phyloP scores from a whole-genome alignment of 1,140 invertebrate species.

The Heliothis subflexa region DNA sequence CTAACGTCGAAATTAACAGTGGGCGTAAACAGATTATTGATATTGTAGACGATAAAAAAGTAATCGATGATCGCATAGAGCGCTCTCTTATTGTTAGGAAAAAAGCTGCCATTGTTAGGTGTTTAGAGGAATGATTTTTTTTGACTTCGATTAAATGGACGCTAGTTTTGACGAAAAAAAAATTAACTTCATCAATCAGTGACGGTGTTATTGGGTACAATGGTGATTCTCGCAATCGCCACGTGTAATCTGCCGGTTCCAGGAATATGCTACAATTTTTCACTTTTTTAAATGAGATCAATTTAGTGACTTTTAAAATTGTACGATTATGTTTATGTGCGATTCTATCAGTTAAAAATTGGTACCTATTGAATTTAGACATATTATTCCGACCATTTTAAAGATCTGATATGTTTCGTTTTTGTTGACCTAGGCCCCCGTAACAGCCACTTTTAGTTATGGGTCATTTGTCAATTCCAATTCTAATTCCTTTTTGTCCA shows the following conservation, averaged over 20 bases:
- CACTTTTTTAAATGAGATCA: conserved; percentile 67
- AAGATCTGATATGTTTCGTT: too few relatives aligned
- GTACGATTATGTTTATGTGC: conserved; percentile 23
- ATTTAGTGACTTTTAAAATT: conserved; percentile 58
- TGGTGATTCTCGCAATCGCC: conserved; percentile 67
- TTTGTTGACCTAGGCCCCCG: too few relatives aligned
- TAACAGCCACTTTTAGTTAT: too few relatives aligned
- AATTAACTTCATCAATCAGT: conserved; percentile 81
- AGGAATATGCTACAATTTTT: conserved; percentile 73
- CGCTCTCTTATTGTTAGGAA: conserved; percentile 66
- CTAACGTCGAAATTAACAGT: conserved; percentile 83
- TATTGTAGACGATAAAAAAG: conserved; percentile 83
- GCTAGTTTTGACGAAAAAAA: conserved; percentile 75
- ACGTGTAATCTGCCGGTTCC: conserved; percentile 71
- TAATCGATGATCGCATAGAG: conserved; percentile 83
- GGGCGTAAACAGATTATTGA: conserved; percentile 85
- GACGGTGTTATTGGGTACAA: conserved; percentile 79
- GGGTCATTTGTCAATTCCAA: too few relatives aligned
- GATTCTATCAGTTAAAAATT: conserved; percentile 43
- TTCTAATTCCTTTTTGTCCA: too few relatives aligned
- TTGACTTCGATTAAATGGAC: conserved; percentile 69
- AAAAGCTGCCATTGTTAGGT: conserved; percentile 77
- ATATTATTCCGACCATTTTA: neutral
- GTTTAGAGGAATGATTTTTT: conserved; percentile 69
- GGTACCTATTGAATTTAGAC: conserved; percentile 22